Conservation (phyloP, 1,140 invertebrate species). For the Saccostrea glomerata region DNA sequence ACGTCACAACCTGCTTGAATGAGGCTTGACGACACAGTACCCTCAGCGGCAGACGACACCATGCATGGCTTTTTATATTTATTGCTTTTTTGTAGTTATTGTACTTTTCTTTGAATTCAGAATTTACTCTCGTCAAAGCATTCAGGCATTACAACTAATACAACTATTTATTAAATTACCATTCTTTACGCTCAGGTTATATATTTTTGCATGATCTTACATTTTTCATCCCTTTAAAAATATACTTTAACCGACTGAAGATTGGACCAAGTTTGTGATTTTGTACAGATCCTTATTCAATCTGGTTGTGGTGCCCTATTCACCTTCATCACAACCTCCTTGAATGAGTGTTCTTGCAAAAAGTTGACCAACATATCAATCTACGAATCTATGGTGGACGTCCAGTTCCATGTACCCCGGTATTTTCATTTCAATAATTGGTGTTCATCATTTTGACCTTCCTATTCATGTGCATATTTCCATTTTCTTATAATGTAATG, state of each 20-base stretch:
- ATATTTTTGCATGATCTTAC: neutral
- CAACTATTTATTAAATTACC: too few relatives aligned
- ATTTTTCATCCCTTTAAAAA: neutral
- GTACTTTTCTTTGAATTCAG: too few relatives aligned
- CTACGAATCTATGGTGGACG: too few relatives aligned
- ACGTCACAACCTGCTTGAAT: constrained; percentile 58
- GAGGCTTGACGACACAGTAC: constrained; percentile 43
- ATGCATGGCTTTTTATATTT: constrained; percentile 20
- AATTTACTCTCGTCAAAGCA: too few relatives aligned
- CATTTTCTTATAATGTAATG: too few relatives aligned
- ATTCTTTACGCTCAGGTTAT: neutral
- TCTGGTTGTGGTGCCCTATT: constrained; percentile 51
- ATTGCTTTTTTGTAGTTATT: neutral
- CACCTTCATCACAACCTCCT: constrained; percentile 56
- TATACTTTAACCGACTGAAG: neutral
- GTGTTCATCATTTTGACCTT: too few relatives aligned
- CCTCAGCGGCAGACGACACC: constrained; percentile 34
- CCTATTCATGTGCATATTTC: too few relatives aligned
- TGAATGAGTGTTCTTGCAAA: constrained; percentile 53
- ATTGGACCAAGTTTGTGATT: neutral
- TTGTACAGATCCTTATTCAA: constrained; percentile 53
- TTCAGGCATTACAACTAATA: too few relatives aligned
- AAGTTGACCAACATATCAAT: neutral
- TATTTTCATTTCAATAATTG: too few relatives aligned
- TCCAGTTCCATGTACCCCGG: too few relatives aligned